These are phyloP conservation scores for Stegostoma tigrinum DNA, from an alignment of 2,113 vertebrate species.

Conservation along the genomic window DNA sequence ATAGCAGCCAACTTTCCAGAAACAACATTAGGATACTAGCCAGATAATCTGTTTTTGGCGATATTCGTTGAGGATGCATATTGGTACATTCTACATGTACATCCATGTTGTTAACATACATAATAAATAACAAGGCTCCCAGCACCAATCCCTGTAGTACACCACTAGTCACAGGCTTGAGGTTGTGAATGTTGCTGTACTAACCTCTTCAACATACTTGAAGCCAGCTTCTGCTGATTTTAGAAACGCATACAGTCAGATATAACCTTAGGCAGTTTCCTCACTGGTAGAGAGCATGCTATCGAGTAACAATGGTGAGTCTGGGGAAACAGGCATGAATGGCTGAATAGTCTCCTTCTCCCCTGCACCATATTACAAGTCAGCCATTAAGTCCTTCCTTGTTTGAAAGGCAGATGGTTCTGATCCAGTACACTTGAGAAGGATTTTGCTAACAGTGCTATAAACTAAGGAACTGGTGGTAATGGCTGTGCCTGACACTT, in stretches of 20 bases:
- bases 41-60: neutral
- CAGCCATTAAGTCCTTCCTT: neutral
- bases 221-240: neutral
- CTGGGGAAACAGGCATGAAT: neutral
- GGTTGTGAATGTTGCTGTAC: neutral
- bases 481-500: neutral
- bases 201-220: neutral
- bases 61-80: neutral
- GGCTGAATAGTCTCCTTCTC: neutral
- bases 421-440: neutral
- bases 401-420: neutral
- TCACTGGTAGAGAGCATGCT: neutral
- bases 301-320: neutral
- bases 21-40: neutral
- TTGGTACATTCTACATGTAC: too few species aligned
- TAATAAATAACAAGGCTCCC: too few species aligned
- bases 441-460: neutral
- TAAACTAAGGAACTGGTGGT: neutral
- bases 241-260: neutral
- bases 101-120: too few species aligned
- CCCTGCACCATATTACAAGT: neutral
- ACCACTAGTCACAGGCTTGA: too few species aligned
- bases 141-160: too few species aligned
- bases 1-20: too few species aligned
- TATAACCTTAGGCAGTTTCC: neutral